Percentiles rank a stretch among this genome's conserved stretches.
These are phyloP conservation scores for Anthonomus grandis DNA, from an alignment of 1,140 invertebrate genomes.

Conservation along the genomic window DNA sequence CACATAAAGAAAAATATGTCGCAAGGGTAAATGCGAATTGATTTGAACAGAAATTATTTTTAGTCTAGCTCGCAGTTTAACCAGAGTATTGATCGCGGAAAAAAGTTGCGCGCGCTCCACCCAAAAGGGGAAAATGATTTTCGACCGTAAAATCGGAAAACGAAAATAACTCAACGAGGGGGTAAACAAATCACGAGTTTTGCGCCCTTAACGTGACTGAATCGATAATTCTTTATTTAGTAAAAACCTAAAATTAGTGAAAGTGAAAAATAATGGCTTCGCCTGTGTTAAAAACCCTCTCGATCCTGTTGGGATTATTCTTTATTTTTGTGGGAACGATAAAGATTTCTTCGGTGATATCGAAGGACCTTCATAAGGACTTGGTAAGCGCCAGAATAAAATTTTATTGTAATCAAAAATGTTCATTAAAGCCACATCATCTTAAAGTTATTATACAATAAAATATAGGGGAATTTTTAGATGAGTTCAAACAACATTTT, in stretches of 20 bases:
- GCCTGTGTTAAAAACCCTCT: constrained; percentile 54
- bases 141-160: constrained; percentile 13
- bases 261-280: constrained; percentile 13
- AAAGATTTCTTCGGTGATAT: constrained; percentile 87
- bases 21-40: too few species aligned
- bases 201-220: background rate
- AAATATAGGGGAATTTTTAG: constrained; percentile 1
- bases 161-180: constrained; percentile 25
- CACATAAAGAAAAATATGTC: too few species aligned
- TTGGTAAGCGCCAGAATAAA: constrained; percentile 67
- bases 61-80: too few species aligned
- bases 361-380: constrained; percentile 94
- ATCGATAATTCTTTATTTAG: background rate
- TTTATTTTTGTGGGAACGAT: constrained; percentile 93
- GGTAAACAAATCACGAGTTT: constrained; percentile 5
- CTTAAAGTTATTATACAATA: constrained; percentile 33
- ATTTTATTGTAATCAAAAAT: constrained; percentile 8
- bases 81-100: constrained; percentile 15
- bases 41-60: too few species aligned
- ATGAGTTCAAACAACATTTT: constrained; percentile 48
- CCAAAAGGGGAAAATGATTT: constrained; percentile 13
- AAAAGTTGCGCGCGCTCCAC: constrained; percentile 16
- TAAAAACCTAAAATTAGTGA: background rate
- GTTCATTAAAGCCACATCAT: background rate
- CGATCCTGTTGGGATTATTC: constrained; percentile 88